These are phyloP conservation scores for Cylloceria caligata DNA, from an alignment of 2,888 invertebrate genomes.

Conservation along the genomic window DNA sequence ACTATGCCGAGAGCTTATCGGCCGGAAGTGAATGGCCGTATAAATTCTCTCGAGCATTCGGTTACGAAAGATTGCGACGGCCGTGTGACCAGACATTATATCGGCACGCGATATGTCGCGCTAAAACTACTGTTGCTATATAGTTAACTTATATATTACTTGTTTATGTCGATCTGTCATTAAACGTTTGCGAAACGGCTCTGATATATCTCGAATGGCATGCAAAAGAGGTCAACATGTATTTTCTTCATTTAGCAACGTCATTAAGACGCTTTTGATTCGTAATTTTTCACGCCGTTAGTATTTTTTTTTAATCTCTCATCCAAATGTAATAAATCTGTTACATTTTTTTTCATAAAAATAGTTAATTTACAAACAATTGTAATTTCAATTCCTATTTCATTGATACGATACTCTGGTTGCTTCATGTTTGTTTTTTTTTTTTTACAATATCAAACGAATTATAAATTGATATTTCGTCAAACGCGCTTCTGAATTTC, in stretches of 20 bases:
- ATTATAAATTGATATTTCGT: neutral
- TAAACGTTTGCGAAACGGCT: slow-evolving; percentile 47
- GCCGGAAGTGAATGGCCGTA: slow-evolving; percentile 71
- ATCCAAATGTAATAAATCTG: too few species aligned
- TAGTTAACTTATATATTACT: slow-evolving; percentile 28
- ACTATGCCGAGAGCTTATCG: slow-evolving; percentile 64
- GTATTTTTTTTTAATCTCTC: too few species aligned
- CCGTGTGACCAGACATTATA: slow-evolving; percentile 67
- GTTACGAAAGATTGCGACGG: slow-evolving; percentile 71
- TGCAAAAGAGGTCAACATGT: neutral
- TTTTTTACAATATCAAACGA: neutral
- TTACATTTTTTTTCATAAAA: neutral
- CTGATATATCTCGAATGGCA: slow-evolving; percentile 10
- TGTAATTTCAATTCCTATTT: neutral
- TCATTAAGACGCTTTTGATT: too few species aligned
- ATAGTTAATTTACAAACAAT: neutral
- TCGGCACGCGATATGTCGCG: slow-evolving; percentile 64
- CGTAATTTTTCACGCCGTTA: too few species aligned
- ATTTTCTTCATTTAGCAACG: neutral
- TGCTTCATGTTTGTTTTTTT: neutral
- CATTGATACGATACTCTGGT: neutral
- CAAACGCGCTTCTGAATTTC: neutral
- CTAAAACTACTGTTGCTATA: slow-evolving; percentile 38
- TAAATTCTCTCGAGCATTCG: slow-evolving; percentile 47
- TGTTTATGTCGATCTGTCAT: slow-evolving; percentile 48